Percentiles rank a stretch among this genome's conserved stretches.
Evolutionary conservation across 2,888 invertebrate species (phyloP).

Genomic region (Dorcus parallelipipedus): DNA sequence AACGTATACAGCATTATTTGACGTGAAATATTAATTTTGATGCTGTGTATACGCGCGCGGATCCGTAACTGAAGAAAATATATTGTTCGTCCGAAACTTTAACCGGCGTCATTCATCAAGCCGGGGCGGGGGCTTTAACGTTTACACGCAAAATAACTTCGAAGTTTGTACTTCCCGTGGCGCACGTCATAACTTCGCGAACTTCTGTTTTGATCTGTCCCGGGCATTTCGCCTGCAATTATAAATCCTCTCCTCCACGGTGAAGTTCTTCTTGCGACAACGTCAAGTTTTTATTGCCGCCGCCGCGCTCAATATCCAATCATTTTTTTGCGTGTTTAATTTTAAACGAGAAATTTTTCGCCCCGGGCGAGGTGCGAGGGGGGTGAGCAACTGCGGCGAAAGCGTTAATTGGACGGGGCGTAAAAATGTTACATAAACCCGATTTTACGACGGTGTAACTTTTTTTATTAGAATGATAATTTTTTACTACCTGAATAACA

Average conservation of each 20-base stretch:
- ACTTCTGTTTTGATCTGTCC: not conserved
- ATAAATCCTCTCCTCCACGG: not conserved
- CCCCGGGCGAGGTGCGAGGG: not conserved
- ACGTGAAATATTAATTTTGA: too few species aligned
- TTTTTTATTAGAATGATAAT: too few species aligned
- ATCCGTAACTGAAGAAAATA: not conserved
- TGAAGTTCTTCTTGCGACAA: not conserved
- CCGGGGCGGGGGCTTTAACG: not conserved
- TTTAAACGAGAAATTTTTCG: not conserved
- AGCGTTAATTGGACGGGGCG: too few species aligned
- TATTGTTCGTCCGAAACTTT: slow-evolving; percentile 2
- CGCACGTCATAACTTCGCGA: slow-evolving; percentile 1
- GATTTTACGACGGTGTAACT: too few species aligned
- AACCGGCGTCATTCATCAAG: slow-evolving; percentile 5
- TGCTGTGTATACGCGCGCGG: too few species aligned
- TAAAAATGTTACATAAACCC: too few species aligned
- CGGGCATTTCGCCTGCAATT: not conserved
- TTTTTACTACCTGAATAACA: too few species aligned
- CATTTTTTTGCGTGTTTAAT: too few species aligned
- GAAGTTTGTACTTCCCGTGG: not conserved
- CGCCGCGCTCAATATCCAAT: too few species aligned
- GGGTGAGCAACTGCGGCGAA: too few species aligned
- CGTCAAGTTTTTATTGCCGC: not conserved
- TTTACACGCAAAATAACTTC: slow-evolving; percentile 1
- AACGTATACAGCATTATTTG: too few species aligned